Evolutionary conservation across 2,888 invertebrate species (phyloP).

Genomic region (Molanna angustata): DNA sequence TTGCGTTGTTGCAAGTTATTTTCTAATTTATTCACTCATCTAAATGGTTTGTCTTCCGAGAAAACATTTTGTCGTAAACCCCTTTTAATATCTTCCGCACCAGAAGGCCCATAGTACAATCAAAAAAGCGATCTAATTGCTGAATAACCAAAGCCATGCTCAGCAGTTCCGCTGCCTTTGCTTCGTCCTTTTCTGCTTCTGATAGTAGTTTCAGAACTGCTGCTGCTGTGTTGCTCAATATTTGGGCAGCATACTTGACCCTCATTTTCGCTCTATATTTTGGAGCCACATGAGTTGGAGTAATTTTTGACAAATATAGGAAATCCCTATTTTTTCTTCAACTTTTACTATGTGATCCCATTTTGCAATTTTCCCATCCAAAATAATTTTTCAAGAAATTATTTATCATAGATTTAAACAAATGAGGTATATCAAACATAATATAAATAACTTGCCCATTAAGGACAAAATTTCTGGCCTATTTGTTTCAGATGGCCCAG

Average conservation of each 20-base stretch:
- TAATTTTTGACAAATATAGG: neutral
- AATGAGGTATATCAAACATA: too few species aligned
- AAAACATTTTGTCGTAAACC: neutral
- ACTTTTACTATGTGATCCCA: neutral
- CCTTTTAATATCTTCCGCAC: neutral
- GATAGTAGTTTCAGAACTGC: slow-evolving; percentile 1
- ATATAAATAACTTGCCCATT: too few species aligned
- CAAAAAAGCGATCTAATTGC: neutral
- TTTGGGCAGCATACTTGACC: slow-evolving; percentile 4
- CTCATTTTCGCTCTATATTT: slow-evolving; percentile 2
- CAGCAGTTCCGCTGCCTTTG: neutral
- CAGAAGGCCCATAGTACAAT: neutral
- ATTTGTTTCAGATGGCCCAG: too few species aligned
- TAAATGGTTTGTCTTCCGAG: neutral
- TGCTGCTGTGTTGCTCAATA: slow-evolving; percentile 2
- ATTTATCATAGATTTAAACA: too few species aligned
- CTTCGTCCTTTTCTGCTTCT: slow-evolving; percentile 1
- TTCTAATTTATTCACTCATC: neutral
- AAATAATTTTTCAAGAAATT: slow-evolving; percentile 1
- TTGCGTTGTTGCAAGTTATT: neutral
- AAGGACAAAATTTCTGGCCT: too few species aligned
- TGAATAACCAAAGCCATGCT: neutral
- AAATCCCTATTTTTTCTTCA: slow-evolving; percentile 2
- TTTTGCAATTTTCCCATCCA: neutral
- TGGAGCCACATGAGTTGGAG: neutral